These are phyloP conservation scores for Austrofundulus limnaeus DNA, from an alignment of 2,113 vertebrate genomes.

Conservation along the genomic window DNA sequence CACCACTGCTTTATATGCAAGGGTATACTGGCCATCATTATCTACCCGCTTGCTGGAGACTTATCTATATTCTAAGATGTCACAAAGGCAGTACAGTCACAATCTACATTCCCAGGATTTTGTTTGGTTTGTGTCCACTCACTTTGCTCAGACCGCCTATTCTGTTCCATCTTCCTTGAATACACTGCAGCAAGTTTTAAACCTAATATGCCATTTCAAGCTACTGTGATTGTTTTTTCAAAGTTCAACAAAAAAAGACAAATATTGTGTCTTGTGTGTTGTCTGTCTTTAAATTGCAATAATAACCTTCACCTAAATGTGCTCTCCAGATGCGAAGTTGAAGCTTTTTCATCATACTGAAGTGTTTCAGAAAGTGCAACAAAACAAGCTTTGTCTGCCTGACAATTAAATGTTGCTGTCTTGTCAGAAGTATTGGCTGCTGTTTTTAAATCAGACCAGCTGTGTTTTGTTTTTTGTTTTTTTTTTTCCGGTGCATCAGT, in stretches of 20 bases:
- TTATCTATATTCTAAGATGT: too few relatives aligned
- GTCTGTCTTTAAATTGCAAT: too few relatives aligned
- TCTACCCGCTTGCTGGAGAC: too few relatives aligned
- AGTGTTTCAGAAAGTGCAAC: not conserved
- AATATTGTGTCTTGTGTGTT: not conserved
- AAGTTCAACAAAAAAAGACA: not conserved
- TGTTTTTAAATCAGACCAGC: conserved; percentile 17
- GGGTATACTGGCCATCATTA: too few relatives aligned
- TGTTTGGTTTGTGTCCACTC: too few relatives aligned
- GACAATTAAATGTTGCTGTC: conserved; percentile 7
- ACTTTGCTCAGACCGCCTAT: too few relatives aligned
- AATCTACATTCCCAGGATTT: too few relatives aligned
- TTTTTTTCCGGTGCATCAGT: not conserved
- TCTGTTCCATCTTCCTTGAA: too few relatives aligned
- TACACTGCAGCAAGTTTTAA: conserved; percentile 31
- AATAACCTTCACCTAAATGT: not conserved
- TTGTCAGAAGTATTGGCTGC: not conserved
- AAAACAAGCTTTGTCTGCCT: conserved; percentile 6
- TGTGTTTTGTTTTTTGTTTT: conserved; percentile 9
- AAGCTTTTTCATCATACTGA: not conserved
- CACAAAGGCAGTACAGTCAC: too few relatives aligned
- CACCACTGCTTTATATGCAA: too few relatives aligned
- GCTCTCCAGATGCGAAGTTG: not conserved
- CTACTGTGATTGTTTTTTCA: conserved; percentile 9
- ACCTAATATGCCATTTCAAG: conserved; percentile 3